Evolutionary conservation across 2,888 invertebrate species (phyloP).

Genomic region (Eupithecia subfuscata): DNA sequence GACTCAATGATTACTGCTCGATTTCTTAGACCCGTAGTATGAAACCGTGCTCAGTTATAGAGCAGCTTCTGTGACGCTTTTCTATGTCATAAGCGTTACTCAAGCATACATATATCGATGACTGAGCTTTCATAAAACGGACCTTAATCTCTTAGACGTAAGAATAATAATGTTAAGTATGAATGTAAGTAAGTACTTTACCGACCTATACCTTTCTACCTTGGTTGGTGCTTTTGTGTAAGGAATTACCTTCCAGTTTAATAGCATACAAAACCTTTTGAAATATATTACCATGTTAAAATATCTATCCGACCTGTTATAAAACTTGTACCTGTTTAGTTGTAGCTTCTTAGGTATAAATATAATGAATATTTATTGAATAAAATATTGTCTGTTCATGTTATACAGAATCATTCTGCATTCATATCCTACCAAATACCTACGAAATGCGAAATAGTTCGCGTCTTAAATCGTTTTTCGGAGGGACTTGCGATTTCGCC

Average conservation of each 20-base stretch:
- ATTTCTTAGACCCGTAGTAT: background rate
- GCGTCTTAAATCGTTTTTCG: background rate
- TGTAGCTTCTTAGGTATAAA: conserved; percentile 11
- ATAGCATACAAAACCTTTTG: background rate
- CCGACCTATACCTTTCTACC: background rate
- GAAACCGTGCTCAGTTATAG: background rate
- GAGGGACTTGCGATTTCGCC: too few species aligned
- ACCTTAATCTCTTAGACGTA: background rate
- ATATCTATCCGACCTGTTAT: background rate
- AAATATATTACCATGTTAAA: background rate
- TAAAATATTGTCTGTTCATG: conserved; percentile 23
- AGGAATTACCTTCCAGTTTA: background rate
- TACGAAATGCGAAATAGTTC: background rate
- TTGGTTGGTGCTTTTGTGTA: background rate
- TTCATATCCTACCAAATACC: background rate
- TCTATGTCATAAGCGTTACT: background rate
- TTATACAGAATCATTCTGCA: conserved; percentile 5
- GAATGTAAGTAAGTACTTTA: background rate
- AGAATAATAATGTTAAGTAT: background rate
- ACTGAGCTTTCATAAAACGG: background rate
- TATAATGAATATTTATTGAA: conserved; percentile 18
- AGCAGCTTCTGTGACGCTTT: too few species aligned
- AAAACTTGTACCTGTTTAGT: background rate
- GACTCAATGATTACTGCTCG: background rate
- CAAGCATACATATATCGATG: background rate